phyloP scores from a whole-genome alignment of 2,797 vertebrate species.

The Tokudaia muenninki region DNA sequence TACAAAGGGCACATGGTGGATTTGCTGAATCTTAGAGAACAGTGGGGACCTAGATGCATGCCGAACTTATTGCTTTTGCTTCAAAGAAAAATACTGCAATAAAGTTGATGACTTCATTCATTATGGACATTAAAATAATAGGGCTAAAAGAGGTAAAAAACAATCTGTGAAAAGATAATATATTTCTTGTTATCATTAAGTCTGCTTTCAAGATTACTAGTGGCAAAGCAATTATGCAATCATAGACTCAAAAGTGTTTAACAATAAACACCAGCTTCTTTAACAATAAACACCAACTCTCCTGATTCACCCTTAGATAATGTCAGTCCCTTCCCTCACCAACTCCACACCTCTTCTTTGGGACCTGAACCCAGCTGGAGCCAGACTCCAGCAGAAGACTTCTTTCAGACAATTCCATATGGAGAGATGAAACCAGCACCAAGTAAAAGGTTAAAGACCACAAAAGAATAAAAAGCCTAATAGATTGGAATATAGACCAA shows the following conservation, averaged over 20 bases:
- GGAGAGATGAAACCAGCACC: conserved; percentile 14
- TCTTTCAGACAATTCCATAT: conserved; percentile 46
- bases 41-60: background rate
- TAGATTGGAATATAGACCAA: background rate
- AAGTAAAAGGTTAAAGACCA: conserved; percentile 30
- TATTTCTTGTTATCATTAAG: no score
- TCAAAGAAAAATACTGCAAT: background rate
- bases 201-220: no score
- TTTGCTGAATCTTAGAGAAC: background rate
- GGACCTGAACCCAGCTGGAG: no score
- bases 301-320: background rate
- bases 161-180: no score
- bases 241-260: background rate
- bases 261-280: background rate
- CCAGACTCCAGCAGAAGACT: background rate
- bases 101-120: background rate
- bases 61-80: background rate
- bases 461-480: background rate
- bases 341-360: background rate
- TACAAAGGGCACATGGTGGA: background rate
- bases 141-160: no score
- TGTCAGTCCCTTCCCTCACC: background rate
- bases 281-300: background rate
- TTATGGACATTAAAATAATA: background rate
- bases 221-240: no score